Base-by-base conservation (phyloP, 2,797 vertebrate genomes). In the Caiman crocodilus region DNA sequence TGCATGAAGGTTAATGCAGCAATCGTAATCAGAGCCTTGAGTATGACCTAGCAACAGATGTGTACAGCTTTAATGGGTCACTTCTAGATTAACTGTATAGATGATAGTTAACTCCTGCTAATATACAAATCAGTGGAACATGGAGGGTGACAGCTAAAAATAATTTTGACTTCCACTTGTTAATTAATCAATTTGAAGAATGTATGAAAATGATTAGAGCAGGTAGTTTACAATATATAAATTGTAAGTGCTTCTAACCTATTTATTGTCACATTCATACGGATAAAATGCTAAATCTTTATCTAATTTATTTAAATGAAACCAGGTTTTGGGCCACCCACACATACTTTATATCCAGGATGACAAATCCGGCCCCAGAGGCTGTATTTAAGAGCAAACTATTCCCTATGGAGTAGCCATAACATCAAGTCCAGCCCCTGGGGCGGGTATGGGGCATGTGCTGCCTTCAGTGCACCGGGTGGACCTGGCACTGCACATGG, bases 41-140 rank as follows among this genome's bases (percentile, higher is more conserved):
- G 60, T 82, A 57, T 14, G 63, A 96, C 90, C 89, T 79, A 75
- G 50, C 82, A 95, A 91, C 60, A 94, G 71, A 96, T 91, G 91
- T 81, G 86, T 64, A 79, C 83, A 85, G 79, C 63, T 94, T 94
- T 96, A 94, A 89, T 79, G 74, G 85, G 83, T 96, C 89, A 94
- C 61, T 94, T 86, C 63, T 67, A 91, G 93, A 95, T 93, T 96
- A 95, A 94, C 86, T 92, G 75, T 84, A 89, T 74, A 94, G 95
- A 88, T 92, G 82, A 64, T 28, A 78, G 64, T 90, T 96, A 81
- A 88, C 58, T 74, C 83, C 64, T 93, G 76, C 87, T 67, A 92
- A 94, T 83, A 80, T 59, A 74, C 28, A 89, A 56, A 95, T 88
- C 93, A 85, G 92, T 58, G 58, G 21, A 75, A 76, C 82, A 75